Evolutionary conservation across 2,888 invertebrate species (phyloP).

Genomic region (Rutpela maculata): DNA sequence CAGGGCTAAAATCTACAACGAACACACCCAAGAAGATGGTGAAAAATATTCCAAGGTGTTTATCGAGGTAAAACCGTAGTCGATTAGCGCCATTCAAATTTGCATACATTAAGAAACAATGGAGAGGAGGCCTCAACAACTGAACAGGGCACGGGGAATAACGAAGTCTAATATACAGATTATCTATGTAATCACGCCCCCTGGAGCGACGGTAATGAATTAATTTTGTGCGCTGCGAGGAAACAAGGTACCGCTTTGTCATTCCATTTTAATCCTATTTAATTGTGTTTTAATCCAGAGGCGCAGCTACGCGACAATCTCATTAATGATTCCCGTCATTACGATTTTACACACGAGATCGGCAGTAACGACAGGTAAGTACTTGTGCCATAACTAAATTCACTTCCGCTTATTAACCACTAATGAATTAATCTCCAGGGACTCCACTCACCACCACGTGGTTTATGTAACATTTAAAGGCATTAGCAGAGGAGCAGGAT

Average conservation of each 20-base stretch:
- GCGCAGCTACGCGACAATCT: slow-evolving; percentile 37
- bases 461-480: neutral
- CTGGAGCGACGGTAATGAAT: slow-evolving; percentile 65
- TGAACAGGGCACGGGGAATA: slow-evolving; percentile 1
- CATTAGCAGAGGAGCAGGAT: neutral
- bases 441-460: neutral
- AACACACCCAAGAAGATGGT: too few species aligned
- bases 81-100: slow-evolving; percentile 15
- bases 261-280: slow-evolving; percentile 66
- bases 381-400: slow-evolving; percentile 36
- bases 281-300: slow-evolving; percentile 47
- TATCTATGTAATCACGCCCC: slow-evolving; percentile 53
- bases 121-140: slow-evolving; percentile 11
- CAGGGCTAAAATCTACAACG: too few species aligned
- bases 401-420: slow-evolving; percentile 39
- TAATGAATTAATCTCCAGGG: slow-evolving; percentile 31
- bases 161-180: slow-evolving; percentile 23
- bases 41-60: neutral
- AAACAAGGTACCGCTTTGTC: slow-evolving; percentile 66
- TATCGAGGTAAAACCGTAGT: slow-evolving; percentile 3
- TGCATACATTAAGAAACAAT: slow-evolving; percentile 36
- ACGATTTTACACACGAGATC: neutral
- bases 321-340: slow-evolving; percentile 35
- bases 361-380: slow-evolving; percentile 25
- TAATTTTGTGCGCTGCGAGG: slow-evolving; percentile 65